These are phyloP conservation scores for Rhinoraja longicauda DNA, from an alignment of 2,797 vertebrate genomes.

Conservation along the genomic window DNA sequence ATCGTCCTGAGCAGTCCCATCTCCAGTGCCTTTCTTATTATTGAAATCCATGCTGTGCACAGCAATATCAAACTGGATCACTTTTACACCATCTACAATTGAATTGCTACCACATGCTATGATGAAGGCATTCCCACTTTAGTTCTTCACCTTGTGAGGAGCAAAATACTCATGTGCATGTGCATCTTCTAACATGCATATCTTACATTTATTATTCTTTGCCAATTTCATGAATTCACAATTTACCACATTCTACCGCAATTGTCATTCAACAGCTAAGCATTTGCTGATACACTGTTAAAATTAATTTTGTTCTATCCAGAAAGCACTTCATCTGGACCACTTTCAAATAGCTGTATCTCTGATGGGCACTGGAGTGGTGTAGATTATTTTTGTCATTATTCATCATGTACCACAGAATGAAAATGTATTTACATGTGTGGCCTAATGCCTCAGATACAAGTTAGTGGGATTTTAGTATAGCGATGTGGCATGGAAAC, in stretches of 20 bases:
- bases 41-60: not conserved
- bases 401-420: too few relatives aligned
- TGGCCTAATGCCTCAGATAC: too few relatives aligned
- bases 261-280: not conserved
- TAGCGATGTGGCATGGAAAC: too few relatives aligned
- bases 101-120: not conserved
- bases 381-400: too few relatives aligned
- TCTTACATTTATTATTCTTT: not conserved
- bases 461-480: too few relatives aligned
- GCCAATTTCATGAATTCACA: not conserved
- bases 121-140: not conserved
- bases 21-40: not conserved
- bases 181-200: not conserved
- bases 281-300: not conserved
- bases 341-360: not conserved
- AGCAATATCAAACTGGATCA: not conserved
- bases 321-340: not conserved
- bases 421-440: too few relatives aligned
- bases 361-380: too few relatives aligned
- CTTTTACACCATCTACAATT: not conserved
- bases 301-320: not conserved
- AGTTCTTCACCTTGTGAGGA: not conserved
- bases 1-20: not conserved
- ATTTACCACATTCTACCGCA: not conserved
- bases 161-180: not conserved